Conservation (phyloP, 2,888 invertebrate species). For the Mesorhabditis belari region DNA sequence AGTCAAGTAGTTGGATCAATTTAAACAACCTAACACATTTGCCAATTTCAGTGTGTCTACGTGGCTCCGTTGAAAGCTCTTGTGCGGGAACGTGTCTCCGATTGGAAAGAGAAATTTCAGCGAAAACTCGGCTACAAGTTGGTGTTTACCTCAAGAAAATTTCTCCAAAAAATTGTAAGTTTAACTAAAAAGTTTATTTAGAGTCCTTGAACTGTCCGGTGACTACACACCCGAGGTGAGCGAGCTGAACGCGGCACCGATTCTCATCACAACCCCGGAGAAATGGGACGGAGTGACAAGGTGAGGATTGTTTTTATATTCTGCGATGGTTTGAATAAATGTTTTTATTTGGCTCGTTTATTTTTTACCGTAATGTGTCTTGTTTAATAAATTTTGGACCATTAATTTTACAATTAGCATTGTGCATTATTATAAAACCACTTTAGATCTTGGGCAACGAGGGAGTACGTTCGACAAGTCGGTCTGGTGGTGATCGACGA, state of each 20-base stretch:
- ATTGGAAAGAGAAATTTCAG: conserved; percentile 80
- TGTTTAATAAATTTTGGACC: too few relatives aligned
- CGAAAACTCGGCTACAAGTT: conserved; percentile 65
- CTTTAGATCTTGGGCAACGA: conserved; percentile 73
- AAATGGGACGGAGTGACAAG: conserved; percentile 97
- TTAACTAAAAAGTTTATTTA: conserved; percentile 4
- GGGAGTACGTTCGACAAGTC: conserved; percentile 71
- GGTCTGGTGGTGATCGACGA: conserved; percentile 77
- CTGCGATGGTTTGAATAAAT: not conserved
- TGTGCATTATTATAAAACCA: too few relatives aligned
- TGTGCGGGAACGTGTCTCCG: conserved; percentile 87
- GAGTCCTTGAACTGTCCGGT: conserved; percentile 89
- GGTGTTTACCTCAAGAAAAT: conserved; percentile 18
- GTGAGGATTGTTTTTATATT: not conserved
- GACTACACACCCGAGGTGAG: conserved; percentile 78
- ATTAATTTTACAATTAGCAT: too few relatives aligned
- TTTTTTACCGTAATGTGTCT: too few relatives aligned
- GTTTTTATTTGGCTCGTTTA: too few relatives aligned
- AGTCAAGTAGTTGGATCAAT: not conserved
- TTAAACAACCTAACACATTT: not conserved
- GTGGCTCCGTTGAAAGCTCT: conserved; percentile 96
- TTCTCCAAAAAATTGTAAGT: conserved; percentile 2
- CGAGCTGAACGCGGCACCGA: conserved; percentile 74
- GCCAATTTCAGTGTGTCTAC: conserved; percentile 68
- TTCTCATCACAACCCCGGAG: conserved; percentile 97